These are phyloP conservation scores for Arbacia lixula DNA, from an alignment of 53 echinoderm and acorn worm species.

Conservation along the genomic window DNA sequence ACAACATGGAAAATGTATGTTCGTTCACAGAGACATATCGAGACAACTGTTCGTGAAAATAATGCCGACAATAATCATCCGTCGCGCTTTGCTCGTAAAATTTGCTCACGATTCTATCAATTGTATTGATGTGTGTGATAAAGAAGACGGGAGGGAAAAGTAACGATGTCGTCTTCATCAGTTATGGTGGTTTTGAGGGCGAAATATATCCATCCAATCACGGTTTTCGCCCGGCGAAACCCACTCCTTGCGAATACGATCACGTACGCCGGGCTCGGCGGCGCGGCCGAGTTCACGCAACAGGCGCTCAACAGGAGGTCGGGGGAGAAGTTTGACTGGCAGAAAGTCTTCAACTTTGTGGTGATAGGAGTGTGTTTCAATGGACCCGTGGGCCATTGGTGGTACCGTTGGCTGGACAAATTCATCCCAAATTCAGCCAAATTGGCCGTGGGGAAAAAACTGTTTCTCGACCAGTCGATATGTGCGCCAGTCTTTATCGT, in stretches of 20 bases:
- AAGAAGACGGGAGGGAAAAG: no score
- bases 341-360: constrained; percentile 69
- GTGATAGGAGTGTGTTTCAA: constrained; percentile 82
- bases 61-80: no score
- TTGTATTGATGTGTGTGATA: no score
- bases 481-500: constrained; percentile 69
- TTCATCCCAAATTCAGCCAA: constrained; percentile 69
- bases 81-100: no score
- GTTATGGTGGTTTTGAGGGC: constrained; percentile 7
- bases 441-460: constrained; percentile 75
- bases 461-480: constrained; percentile 75
- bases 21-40: no score
- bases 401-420: constrained; percentile 91
- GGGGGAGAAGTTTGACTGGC: constrained; percentile 66
- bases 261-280: constrained; percentile 83
- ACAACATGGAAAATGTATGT: no score
- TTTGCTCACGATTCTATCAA: no score
- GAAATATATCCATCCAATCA: constrained; percentile 35
- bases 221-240: constrained; percentile 27
- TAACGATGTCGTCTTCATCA: constrained; percentile 6
- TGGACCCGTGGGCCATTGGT: constrained; percentile 86
- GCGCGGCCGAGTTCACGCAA: constrained; percentile 80
- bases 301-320: constrained; percentile 79
- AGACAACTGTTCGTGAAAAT: no score
- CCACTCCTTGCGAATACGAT: constrained; percentile 79